phyloP scores from a whole-genome alignment of 2,888 invertebrate species.

The Drosophila trichaetosa region DNA sequence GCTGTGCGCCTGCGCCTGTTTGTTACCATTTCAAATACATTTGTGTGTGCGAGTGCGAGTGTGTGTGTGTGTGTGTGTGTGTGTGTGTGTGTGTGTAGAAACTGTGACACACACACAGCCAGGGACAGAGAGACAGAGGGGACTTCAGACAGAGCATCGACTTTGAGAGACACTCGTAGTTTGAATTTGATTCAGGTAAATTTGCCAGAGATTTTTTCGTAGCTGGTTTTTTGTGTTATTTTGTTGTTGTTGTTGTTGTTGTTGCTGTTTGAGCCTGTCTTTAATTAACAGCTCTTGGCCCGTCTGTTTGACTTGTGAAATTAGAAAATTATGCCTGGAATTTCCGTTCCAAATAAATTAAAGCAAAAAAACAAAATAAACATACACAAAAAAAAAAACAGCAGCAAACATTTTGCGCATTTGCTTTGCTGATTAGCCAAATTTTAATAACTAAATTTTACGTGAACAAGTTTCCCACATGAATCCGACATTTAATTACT shows the following conservation, averaged over 20 bases:
- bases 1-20: conserved; percentile 75
- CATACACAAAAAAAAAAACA: conserved; percentile 23
- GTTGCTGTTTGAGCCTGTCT: conserved; percentile 39
- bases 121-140: neutral
- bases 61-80: conserved; percentile 22
- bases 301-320: conserved; percentile 64
- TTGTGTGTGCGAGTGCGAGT: conserved; percentile 31
- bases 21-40: conserved; percentile 57
- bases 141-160: conserved; percentile 19
- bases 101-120: neutral
- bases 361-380: conserved; percentile 5
- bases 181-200: conserved; percentile 60
- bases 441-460: neutral
- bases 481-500: conserved; percentile 22
- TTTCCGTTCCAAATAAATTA: conserved; percentile 58
- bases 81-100: conserved; percentile 4
- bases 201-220: conserved; percentile 19
- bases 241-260: conserved; percentile 12
- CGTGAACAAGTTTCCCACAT: conserved; percentile 12
- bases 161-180: conserved; percentile 46
- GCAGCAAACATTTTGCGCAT: conserved; percentile 45
- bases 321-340: conserved; percentile 79
- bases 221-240: conserved; percentile 17
- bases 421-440: conserved; percentile 50
- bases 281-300: conserved; percentile 74